Evolutionary conservation across 2,888 invertebrate species (phyloP).

Genomic region (Drosophila emarginata): DNA sequence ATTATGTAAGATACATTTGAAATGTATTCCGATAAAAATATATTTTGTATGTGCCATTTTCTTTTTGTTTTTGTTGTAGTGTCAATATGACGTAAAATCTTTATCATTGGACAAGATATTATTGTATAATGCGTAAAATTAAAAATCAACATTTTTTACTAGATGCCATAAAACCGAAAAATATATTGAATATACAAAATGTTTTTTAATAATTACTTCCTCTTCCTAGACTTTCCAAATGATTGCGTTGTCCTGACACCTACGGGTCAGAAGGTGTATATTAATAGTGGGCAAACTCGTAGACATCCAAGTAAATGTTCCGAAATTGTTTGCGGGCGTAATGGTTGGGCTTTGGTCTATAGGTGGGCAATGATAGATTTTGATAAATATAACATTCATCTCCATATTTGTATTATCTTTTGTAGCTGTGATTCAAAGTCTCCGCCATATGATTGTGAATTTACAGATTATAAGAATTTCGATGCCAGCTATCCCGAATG

Average conservation of each 20-base stretch:
- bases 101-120: too few species aligned
- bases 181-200: neutral
- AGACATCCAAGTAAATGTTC: constrained; percentile 52
- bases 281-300: constrained; percentile 20
- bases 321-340: constrained; percentile 46
- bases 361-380: constrained; percentile 24
- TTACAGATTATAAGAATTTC: constrained; percentile 3
- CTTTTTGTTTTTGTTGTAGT: neutral
- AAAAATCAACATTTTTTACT: too few species aligned
- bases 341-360: constrained; percentile 58
- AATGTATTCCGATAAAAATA: too few species aligned
- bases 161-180: neutral
- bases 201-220: neutral
- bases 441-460: constrained; percentile 33
- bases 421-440: constrained; percentile 26
- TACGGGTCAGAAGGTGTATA: constrained; percentile 4
- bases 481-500: constrained; percentile 40
- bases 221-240: constrained; percentile 31
- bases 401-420: neutral
- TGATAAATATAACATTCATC: too few species aligned
- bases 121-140: too few species aligned
- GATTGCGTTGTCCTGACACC: constrained; percentile 41
- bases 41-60: too few species aligned
- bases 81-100: too few species aligned
- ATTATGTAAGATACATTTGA: too few species aligned